Evolutionary conservation across 2,113 vertebrate species (phyloP), one percentile per base, ranked within the genome.

Genomic region (Tachuris rubrigastra): DNA sequence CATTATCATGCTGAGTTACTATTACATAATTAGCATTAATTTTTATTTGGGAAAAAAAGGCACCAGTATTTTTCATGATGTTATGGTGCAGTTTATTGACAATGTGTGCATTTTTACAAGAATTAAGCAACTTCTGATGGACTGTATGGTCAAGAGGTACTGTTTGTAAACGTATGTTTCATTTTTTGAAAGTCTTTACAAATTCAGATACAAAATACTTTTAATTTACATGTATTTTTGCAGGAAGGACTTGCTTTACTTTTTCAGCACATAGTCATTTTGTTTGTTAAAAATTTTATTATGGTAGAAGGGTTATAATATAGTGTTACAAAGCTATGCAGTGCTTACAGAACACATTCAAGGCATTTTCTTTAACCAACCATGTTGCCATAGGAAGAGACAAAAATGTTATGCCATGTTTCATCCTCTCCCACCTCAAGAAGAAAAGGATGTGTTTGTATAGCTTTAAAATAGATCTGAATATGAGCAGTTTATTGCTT

Each of bases 71-170:
- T 66, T 85, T 81, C 49, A 37, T 71, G 50, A 28, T 87, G 14
- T 13, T 68, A 1, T 12, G 6, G 6, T 50, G 12, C 21, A 68
- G 59, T 21, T 8, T 56, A 42, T 44, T 42, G 8, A 0, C 0
- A 56, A 66, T 42, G 35, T 55, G 10, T 41, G 12, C 3, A 27
- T 56, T 81, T 69, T 84, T 44, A 62, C 28, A 50, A 67, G 9
- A 75, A 87, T 35, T 74, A 58, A 85, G 33, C 30, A 15, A 23
- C 7, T 52, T 58, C 12, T 60, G 31, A 50, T 42, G 50, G 28
- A 21, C n/a, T 53, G 4, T 35, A 17, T 15, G 12, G 10, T 44
- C 11, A 20, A 19, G 24, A 82, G 8, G 14, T 30, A 39, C 15
- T 49, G 18, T 52, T 63, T 56, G 18, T 19, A 66, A 60, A 83